Evolutionary conservation across 2,797 vertebrate genomes (phyloP), one percentile per base, ranked within the genome.

Genomic region (Cheirogaleus major): DNA sequence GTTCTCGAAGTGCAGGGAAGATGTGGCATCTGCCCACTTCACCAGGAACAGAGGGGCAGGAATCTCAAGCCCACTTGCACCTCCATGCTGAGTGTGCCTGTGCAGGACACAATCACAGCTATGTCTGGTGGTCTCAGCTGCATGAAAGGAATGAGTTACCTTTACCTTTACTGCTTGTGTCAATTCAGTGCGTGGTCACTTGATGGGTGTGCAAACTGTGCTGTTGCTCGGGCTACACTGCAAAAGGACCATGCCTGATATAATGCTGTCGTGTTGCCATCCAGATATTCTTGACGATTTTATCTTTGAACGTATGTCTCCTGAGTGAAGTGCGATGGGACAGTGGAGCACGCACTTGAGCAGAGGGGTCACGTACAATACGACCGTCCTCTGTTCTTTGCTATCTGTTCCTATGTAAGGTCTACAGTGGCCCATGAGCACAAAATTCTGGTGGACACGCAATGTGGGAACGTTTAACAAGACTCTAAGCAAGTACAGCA

Each of bases 81-180:
- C 22, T 12, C 18, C 9, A 32, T 8, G 27, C n/a, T 27, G 10
- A 25, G 8, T 7, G 5, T 12, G 35, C 50, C 22, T 45, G 23
- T 30, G 30, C 32, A n/a, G 27, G 20, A 3, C 25, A 15, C 41
- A 25, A 14, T 52, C 41, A 57, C 45, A 69, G 17, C 50, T 18
- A 0, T 0, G 0, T 61, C 13, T 41, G 10, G 18, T 32, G 17
- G 14, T 38, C 14, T 43, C n/a, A n/a, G 23, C 15, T 57, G 15
- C 23, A 1, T 17, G 67, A 23, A 73, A 63, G 23, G 7, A 45
- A 35, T 15, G 38, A 23, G 7, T 12, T 7, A 22, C 18, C 69
- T 25, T 9, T 17, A 14, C 23, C 20, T 63, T 25, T 13, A 22
- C 8, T 41, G 45, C 7, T 10, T 35, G 1, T 25, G 30, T 15